A percentile compares a stretch with the other conserved stretches of the same genome.
phyloP scores from a whole-genome alignment of 2,888 invertebrate species.

The Leucophenga montana region DNA sequence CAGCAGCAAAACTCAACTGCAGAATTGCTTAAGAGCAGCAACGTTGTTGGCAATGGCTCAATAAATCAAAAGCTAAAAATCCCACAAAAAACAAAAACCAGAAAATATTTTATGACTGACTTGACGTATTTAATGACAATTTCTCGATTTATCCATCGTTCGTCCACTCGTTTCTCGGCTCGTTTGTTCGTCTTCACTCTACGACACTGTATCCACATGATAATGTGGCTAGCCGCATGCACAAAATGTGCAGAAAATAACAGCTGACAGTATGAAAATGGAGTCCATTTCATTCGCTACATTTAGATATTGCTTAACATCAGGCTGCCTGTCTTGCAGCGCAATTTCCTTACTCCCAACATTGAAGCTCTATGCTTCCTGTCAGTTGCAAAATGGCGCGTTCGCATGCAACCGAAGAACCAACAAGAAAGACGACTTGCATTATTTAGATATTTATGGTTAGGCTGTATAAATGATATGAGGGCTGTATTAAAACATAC shows the following conservation, averaged over 20 bases:
- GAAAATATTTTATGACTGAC: constrained; percentile 18
- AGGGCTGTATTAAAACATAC: too few species aligned
- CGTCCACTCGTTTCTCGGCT: not conserved
- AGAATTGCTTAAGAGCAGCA: not conserved
- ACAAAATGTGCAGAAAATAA: constrained; percentile 20
- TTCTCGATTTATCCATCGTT: not conserved
- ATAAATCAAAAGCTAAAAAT: constrained; percentile 21
- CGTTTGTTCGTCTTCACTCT: not conserved
- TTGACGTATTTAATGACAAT: constrained; percentile 22
- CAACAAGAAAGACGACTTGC: constrained; percentile 2
- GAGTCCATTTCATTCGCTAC: not conserved
- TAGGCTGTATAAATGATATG: not conserved
- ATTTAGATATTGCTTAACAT: not conserved
- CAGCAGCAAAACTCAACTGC: not conserved
- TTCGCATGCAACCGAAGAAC: constrained; percentile 3
- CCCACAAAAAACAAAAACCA: not conserved
- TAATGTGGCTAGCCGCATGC: constrained; percentile 14
- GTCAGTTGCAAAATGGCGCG: constrained; percentile 16
- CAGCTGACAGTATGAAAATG: constrained; percentile 3
- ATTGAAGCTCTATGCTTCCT: not conserved
- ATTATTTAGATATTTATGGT: constrained; percentile 19
- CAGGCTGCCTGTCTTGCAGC: constrained; percentile 9
- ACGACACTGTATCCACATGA: constrained; percentile 5
- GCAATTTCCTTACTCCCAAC: not conserved
- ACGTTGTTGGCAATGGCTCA: constrained; percentile 10